Evolutionary conservation across 2,888 invertebrate genomes (phyloP).

Genomic region (Cerastoderma edule): DNA sequence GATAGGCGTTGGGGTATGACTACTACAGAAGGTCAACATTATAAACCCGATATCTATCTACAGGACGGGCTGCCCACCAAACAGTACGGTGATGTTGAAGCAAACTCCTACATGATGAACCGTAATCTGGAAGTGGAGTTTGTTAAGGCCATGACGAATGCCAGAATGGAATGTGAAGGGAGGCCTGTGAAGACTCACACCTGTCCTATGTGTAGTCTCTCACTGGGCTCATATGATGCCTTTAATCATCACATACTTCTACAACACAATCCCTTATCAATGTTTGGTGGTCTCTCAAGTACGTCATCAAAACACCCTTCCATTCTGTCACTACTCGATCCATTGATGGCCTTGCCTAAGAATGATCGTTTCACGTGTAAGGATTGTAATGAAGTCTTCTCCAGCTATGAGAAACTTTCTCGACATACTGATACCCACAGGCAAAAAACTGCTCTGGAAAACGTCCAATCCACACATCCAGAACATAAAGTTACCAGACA

Average conservation of each 20-base stretch:
- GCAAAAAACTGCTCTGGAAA: too few relatives aligned
- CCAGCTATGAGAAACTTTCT: background rate
- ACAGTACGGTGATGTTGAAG: slow-evolving; percentile 4
- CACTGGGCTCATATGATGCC: slow-evolving; percentile 18
- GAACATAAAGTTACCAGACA: too few relatives aligned
- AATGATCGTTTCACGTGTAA: slow-evolving; percentile 10
- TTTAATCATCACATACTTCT: slow-evolving; percentile 33
- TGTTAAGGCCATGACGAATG: slow-evolving; percentile 35
- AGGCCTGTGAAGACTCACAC: background rate
- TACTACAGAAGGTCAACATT: too few relatives aligned
- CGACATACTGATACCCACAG: slow-evolving; percentile 7
- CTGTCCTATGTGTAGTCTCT: slow-evolving; percentile 25
- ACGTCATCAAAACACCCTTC: slow-evolving; percentile 4
- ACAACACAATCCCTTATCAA: slow-evolving; percentile 23
- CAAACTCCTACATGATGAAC: slow-evolving; percentile 6
- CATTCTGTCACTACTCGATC: background rate
- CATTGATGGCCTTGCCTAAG: slow-evolving; percentile 10
- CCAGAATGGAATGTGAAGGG: slow-evolving; percentile 14
- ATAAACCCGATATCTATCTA: background rate
- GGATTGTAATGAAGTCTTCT: slow-evolving; percentile 24
- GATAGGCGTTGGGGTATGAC: too few relatives aligned
- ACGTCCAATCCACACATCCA: too few relatives aligned
- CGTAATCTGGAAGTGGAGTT: slow-evolving; percentile 28
- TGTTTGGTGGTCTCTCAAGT: background rate
- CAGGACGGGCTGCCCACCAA: background rate